Conservation (phyloP, 2,113 vertebrate species). For the Lophura nycthemera region DNA sequence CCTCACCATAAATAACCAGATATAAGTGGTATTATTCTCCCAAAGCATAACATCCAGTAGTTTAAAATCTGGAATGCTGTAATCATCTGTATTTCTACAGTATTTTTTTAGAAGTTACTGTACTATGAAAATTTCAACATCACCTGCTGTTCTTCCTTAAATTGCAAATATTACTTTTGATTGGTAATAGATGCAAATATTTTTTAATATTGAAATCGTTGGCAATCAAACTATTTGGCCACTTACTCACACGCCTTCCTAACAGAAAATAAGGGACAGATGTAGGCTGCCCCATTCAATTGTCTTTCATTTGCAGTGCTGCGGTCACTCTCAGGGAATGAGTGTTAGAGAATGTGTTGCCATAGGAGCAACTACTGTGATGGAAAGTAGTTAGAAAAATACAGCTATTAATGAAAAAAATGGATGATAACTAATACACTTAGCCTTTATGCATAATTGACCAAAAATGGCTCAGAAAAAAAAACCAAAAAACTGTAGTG, state of each 20-base stretch:
- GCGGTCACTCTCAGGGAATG: not conserved
- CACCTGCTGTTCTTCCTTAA: conserved; percentile 8
- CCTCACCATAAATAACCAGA: not conserved
- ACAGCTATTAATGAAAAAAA: conserved; percentile 28
- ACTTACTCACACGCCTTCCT: not conserved
- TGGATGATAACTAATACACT: not conserved
- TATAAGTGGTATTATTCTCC: not conserved
- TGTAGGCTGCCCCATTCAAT: not conserved
- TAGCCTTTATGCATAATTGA: not conserved
- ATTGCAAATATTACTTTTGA: not conserved
- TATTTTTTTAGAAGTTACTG: not conserved
- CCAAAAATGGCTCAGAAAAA: not conserved
- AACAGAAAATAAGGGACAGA: conserved; percentile 19
- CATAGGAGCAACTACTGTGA: conserved; percentile 24
- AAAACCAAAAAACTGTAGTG: not conserved
- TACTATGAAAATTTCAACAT: not conserved
- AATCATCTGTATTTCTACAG: not conserved
- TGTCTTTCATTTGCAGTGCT: not conserved
- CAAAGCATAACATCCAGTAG: not conserved
- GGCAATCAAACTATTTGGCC: not conserved
- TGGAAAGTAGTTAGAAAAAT: conserved; percentile 43
- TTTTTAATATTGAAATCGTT: conserved; percentile 33
- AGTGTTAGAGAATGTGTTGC: not conserved
- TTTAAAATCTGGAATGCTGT: not conserved
- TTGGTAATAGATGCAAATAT: not conserved